Evolutionary conservation across 2,888 invertebrate species (phyloP), one percentile per base, ranked within the genome.

Genomic region (Ferdinandea cuprea): DNA sequence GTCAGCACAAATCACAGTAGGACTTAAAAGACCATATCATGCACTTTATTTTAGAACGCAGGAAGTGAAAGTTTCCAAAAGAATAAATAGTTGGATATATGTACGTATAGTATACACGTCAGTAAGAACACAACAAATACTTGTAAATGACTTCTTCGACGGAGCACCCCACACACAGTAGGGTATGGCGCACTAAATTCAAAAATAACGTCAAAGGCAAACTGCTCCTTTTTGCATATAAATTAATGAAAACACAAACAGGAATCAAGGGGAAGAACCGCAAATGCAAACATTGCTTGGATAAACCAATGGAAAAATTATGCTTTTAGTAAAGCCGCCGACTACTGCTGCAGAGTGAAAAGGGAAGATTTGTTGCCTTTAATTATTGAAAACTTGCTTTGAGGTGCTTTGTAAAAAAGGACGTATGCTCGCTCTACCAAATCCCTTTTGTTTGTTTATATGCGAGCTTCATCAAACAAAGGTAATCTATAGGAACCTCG

Each of bases 191-290:
- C 15, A 48, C 69, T 15, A 58, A 58, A 69, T 35, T 48, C 50
- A 58, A 61, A 72, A 25, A 40, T 50, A 42, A 13, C 32, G 61
- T 13, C 52, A 61, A 72, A 72, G 61, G 5, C 25, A 52, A 72
- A 42, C 19, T 35, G 44, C 30, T 37, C 32, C 61, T 61, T 61
- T 44, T 72, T 4, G 44, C 61, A 52, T 61, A 52, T 9, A 61
- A 72, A 61, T 72, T 61, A 72, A 72, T 71, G 71, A 71, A 59
- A 58, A 61, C 40, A 59, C 40, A 72, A 59, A 61, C 61, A 8
- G 32, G 15, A 61, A 25, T 61, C 72, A 44, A 44, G 25, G 40
- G 32, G 19, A 48, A 48, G 46, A 17, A 21, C 28, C 46, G 37
- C 71, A 61, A 54, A 61, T 44, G 35, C 42, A 61, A 72, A 32